A percentile compares a stretch with the other conserved stretches of the same genome.
Conservation (phyloP, 2,113 vertebrate genomes). For the Centrocercus urophasianus region DNA sequence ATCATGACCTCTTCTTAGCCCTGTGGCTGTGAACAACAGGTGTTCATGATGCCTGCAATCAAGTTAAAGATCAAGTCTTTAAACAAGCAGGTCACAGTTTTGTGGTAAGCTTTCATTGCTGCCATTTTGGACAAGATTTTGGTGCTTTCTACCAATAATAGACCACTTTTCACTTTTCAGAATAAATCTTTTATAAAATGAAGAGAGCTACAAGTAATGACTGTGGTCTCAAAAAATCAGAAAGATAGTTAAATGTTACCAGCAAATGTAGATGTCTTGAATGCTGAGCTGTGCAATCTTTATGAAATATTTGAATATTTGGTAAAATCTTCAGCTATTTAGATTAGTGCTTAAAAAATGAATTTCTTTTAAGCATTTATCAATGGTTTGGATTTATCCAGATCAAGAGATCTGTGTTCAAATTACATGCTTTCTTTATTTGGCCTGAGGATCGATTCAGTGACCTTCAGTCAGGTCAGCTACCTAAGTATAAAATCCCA, state of each 20-base stretch:
- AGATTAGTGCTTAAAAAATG: not conserved
- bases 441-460: not conserved
- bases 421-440: not conserved
- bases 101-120: not conserved
- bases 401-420: conserved; percentile 11
- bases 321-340: not conserved
- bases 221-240: not conserved
- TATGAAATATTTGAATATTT: not conserved
- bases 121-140: not conserved
- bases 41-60: not conserved
- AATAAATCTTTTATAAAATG: not conserved
- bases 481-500: conserved; percentile 27
- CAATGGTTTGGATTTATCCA: not conserved
- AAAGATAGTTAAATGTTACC: not conserved
- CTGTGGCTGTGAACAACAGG: not conserved
- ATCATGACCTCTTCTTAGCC: not conserved
- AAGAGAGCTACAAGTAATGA: not conserved
- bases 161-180: not conserved
- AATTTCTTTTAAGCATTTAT: not conserved
- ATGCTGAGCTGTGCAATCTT: not conserved
- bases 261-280: not conserved
- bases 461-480: conserved; percentile 32
- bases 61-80: not conserved
- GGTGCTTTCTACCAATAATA: not conserved
- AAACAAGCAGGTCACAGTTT: not conserved